Percentiles rank a stretch among this genome's conserved stretches.
Evolutionary conservation across 1,140 invertebrate species (phyloP).

Genomic region (Sarcophaga peregrina): DNA sequence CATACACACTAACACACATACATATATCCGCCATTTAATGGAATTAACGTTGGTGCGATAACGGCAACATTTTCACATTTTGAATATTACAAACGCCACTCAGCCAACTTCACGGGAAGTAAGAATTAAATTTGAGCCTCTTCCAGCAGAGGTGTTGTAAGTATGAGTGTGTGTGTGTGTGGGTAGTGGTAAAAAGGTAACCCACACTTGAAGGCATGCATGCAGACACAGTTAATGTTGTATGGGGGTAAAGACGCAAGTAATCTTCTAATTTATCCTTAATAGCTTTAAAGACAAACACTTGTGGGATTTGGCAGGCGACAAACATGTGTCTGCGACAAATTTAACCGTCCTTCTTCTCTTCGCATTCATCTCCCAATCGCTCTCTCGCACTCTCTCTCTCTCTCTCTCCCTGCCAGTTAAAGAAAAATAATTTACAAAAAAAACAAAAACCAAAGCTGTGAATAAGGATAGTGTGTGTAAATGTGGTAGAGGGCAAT

Average conservation of each 20-base stretch:
- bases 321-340: slow-evolving; percentile 38
- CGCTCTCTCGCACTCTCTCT: not conserved
- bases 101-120: not conserved
- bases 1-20: not conserved
- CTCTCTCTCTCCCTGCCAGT: not conserved
- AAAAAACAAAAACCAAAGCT: no score
- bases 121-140: not conserved
- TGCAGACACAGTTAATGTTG: not conserved
- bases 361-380: not conserved
- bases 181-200: not conserved
- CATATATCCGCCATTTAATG: not conserved
- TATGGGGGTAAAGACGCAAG: not conserved
- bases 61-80: slow-evolving; percentile 32
- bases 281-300: slow-evolving; percentile 41
- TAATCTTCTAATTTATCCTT: slow-evolving; percentile 39
- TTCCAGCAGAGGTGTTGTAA: not conserved
- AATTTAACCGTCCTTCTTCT: not conserved
- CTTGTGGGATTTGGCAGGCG: slow-evolving; percentile 39
- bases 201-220: not conserved
- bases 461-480: no score
- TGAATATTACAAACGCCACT: not conserved
- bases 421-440: no score
- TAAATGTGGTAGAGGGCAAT: not conserved
- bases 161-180: not conserved
- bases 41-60: slow-evolving; percentile 32